These are phyloP conservation scores for Upupa epops DNA, from an alignment of 2,113 vertebrate species.

Conservation along the genomic window DNA sequence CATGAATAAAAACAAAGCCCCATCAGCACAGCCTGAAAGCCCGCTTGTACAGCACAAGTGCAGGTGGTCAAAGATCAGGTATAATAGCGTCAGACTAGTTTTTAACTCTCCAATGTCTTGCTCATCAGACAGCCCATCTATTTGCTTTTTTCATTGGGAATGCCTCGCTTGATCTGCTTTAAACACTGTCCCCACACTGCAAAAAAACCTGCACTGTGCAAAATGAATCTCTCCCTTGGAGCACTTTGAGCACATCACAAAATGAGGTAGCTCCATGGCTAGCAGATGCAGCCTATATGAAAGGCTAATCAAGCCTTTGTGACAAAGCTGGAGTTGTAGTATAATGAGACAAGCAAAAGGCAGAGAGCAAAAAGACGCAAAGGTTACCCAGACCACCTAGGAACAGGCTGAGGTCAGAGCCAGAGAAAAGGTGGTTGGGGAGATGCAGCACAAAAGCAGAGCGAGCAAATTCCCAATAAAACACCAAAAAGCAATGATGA, in stretches of 20 bases:
- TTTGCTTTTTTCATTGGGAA: not conserved
- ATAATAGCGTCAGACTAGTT: not conserved
- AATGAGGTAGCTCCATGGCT: not conserved
- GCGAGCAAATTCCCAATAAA: not conserved
- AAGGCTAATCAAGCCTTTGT: not conserved
- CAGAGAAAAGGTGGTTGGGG: not conserved
- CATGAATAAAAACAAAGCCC: constrained; percentile 9
- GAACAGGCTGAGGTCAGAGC: not conserved
- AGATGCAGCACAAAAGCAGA: not conserved
- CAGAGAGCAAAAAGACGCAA: not conserved
- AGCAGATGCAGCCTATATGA: not conserved
- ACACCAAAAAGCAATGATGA: not conserved
- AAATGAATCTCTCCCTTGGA: not conserved
- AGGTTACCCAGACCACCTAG: not conserved
- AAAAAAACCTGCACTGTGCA: not conserved
- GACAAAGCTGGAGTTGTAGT: not conserved
- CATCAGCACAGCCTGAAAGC: not conserved
- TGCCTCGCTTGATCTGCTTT: not conserved
- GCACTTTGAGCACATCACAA: not conserved
- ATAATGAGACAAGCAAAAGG: not conserved
- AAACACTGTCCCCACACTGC: not conserved
- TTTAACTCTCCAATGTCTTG: not conserved
- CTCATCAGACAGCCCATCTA: not conserved
- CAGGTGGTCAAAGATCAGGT: not conserved
- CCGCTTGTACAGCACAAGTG: not conserved